Evolutionary conservation across 2,888 invertebrate species (phyloP).

Genomic region (Sympetrum striolatum): DNA sequence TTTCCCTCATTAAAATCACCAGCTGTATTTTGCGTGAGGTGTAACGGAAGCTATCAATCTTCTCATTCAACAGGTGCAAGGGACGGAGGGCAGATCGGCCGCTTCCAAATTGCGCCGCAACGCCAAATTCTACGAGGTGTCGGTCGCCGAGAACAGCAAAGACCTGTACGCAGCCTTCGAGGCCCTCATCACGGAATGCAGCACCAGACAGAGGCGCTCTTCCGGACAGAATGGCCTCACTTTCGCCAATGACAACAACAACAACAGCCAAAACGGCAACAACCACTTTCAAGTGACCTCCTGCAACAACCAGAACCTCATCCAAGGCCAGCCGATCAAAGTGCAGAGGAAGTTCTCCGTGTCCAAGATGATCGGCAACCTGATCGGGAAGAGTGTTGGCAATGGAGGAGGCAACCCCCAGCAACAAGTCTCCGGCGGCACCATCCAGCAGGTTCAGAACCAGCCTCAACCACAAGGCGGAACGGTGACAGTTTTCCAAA

Average conservation of each 20-base stretch:
- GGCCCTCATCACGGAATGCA: slow-evolving; percentile 71
- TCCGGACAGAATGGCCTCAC: background rate
- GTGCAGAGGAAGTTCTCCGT: slow-evolving; percentile 72
- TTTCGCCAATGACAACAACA: slow-evolving; percentile 47
- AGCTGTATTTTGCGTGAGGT: too few species aligned
- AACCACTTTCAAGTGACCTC: background rate
- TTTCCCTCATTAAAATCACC: too few species aligned
- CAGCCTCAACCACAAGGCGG: slow-evolving; percentile 62
- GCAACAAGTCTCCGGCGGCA: background rate
- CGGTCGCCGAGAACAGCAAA: slow-evolving; percentile 79
- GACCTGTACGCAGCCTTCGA: slow-evolving; percentile 78
- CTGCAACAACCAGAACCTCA: slow-evolving; percentile 45
- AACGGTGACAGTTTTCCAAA: slow-evolving; percentile 68
- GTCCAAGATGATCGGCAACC: slow-evolving; percentile 79
- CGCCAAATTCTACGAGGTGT: slow-evolving; percentile 73
- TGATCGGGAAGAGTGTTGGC: slow-evolving; percentile 65
- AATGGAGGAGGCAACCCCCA: background rate
- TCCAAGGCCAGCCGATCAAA: slow-evolving; percentile 55
- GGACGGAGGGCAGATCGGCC: slow-evolving; percentile 72
- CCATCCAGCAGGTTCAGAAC: slow-evolving; percentile 57
- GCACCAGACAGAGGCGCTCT: slow-evolving; percentile 55
- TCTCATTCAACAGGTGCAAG: slow-evolving; percentile 68
- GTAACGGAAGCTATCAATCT: background rate
- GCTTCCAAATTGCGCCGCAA: slow-evolving; percentile 73
- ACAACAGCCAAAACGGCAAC: slow-evolving; percentile 45